A percentile compares a stretch with the other conserved stretches of the same genome.
phyloP scores from a whole-genome alignment of 2,888 invertebrate genomes.

The Branchellion lobata region DNA sequence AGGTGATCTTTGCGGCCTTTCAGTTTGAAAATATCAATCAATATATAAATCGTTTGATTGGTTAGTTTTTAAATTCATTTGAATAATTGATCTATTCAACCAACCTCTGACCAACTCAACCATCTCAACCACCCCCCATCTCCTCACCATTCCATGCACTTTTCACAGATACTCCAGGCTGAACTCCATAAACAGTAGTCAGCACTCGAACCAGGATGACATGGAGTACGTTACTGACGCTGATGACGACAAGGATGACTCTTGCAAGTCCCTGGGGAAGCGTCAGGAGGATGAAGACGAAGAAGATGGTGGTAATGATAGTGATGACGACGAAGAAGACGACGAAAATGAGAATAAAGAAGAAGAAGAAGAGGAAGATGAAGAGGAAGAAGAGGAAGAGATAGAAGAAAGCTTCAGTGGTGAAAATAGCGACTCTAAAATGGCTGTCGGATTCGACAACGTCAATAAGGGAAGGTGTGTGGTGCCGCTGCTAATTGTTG shows the following conservation, averaged over 20 bases:
- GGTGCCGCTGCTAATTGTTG: too few species aligned
- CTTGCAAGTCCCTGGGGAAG: neutral
- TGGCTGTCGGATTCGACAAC: too few species aligned
- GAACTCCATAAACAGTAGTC: constrained; percentile 48
- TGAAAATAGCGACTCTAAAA: too few species aligned
- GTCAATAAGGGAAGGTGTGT: too few species aligned
- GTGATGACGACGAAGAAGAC: neutral
- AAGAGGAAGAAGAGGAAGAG: too few species aligned
- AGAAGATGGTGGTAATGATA: neutral
- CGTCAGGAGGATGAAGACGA: neutral
- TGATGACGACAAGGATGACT: constrained; percentile 31
- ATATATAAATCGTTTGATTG: neutral
- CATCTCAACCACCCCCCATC: neutral
- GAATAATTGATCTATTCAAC: neutral
- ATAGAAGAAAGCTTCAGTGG: too few species aligned
- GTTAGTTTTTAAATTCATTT: neutral
- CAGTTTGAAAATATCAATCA: neutral
- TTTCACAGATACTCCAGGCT: constrained; percentile 49
- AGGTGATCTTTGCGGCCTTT: too few species aligned
- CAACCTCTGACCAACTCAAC: neutral
- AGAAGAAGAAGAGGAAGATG: neutral
- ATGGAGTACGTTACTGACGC: constrained; percentile 40
- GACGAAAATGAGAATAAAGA: neutral
- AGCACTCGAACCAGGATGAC: constrained; percentile 41
- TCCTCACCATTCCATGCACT: too few species aligned